Evolutionary conservation across 2,113 vertebrate genomes (phyloP).

Genomic region (Eulemur macaco): DNA sequence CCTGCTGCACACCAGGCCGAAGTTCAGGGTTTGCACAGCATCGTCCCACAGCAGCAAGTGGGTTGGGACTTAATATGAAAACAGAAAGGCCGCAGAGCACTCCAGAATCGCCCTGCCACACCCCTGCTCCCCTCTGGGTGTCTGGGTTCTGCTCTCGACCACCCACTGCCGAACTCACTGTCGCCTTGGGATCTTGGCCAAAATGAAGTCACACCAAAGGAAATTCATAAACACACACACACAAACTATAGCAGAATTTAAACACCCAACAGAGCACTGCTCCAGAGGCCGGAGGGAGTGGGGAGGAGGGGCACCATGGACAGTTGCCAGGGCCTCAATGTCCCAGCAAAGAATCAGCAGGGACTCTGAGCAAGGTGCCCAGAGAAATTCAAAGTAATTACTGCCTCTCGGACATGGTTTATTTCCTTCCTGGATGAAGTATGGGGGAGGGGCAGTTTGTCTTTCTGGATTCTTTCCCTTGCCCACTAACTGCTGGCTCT

Average conservation of each 20-base stretch:
- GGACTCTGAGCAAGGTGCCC: not conserved
- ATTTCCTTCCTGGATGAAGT: not conserved
- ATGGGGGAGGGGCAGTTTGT: not conserved
- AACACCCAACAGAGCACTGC: not conserved
- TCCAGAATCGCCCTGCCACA: fast-evolving
- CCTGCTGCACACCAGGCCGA: not conserved
- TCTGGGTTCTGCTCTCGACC: not conserved
- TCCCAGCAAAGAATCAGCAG: not conserved
- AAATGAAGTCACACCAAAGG: not conserved
- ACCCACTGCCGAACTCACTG: not conserved
- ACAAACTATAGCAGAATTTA: not conserved
- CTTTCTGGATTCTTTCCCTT: not conserved
- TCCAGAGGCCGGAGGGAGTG: not conserved
- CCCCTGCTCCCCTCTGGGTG: not conserved
- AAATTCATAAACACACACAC: not conserved
- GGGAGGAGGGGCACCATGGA: not conserved
- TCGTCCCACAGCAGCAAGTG: not conserved
- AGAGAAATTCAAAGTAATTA: not conserved
- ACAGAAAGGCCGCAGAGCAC: not conserved
- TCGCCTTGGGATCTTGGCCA: not conserved
- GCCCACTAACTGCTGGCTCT: not conserved
- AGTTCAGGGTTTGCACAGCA: not conserved
- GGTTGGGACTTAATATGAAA: not conserved
- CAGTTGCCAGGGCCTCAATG: not conserved
- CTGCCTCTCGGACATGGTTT: not conserved